These are phyloP conservation scores for Miichthys miiuy DNA, from an alignment of 2,797 vertebrate species.

Conservation along the genomic window DNA sequence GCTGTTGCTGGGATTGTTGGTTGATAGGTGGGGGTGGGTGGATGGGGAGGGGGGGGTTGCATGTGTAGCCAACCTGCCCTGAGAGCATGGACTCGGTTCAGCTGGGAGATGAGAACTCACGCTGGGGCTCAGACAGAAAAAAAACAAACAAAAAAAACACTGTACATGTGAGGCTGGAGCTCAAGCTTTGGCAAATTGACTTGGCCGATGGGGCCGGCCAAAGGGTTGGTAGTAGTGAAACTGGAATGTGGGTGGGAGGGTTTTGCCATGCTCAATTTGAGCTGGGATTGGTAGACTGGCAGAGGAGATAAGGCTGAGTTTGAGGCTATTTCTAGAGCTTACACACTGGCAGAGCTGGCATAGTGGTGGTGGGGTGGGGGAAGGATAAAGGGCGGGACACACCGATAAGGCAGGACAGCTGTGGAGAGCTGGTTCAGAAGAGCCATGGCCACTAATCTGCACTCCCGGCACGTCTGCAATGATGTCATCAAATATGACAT, in stretches of 20 bases:
- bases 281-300: conserved; percentile 68
- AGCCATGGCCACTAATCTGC: conserved; percentile 58
- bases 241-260: conserved; percentile 62
- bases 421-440: conserved; percentile 46
- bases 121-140: conserved; percentile 47
- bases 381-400: conserved; percentile 45
- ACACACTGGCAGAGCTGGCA: conserved; percentile 50
- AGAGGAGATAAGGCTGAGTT: conserved; percentile 44
- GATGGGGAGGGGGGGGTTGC: background rate
- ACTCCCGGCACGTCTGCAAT: conserved; percentile 72
- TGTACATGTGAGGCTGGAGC: conserved; percentile 47
- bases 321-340: conserved; percentile 69
- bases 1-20: conserved; percentile 6
- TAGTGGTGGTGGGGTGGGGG: background rate
- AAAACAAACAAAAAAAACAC: conserved; percentile 20
- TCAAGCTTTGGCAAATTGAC: conserved; percentile 63
- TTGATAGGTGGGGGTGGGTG: too few relatives aligned
- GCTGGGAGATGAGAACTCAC: conserved; percentile 25
- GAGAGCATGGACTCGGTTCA: conserved; percentile 34
- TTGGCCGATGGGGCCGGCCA: conserved; percentile 48
- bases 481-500: conserved; percentile 82
- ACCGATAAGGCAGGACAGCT: conserved; percentile 65
- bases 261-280: conserved; percentile 68
- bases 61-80: conserved; percentile 38
- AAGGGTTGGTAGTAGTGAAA: conserved; percentile 52